Base-by-base conservation (phyloP, 2,113 vertebrate species). In the Excalfactoria chinensis region DNA sequence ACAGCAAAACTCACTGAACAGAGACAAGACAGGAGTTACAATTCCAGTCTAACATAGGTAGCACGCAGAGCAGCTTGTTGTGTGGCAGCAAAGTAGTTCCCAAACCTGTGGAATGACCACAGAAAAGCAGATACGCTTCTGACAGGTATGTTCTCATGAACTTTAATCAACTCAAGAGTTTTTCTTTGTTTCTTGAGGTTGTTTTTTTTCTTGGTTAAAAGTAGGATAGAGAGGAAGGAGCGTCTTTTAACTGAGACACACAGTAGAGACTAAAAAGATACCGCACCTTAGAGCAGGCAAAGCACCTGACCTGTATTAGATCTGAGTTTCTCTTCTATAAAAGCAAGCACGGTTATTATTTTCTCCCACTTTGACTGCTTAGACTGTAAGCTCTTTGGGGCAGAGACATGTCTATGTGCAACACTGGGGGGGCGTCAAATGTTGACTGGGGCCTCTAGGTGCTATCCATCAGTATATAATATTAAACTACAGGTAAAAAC, bases 351-450 rank as follows among this genome's bases (percentile, higher is more conserved):
- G 11, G 53, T 89, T 46, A 4, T 77, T 67, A 32, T 79, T 87
- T 73, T 87, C 25, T 88, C 62, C 56, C 88, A 34, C 72, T 93
- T 73, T 49, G 68, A 88, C 79, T 88, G 68, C 93, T 96, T 96
- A 96, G 93, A 95, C 89, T 95, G 95, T 96, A 96, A 93, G 94
- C 94, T 95, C 94, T 84, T 93, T 96, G 94, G 94, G 91, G 94
- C 94, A 96, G 95, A 94, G 71, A 91, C 58, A 53, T 28, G 8
- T 64, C 35, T 63, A 62, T 15, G 21, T 77, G 35, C 46, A 78
- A 64, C 26, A 84, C 51, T 85, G 85, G 92, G 56, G 56, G 89
- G 93, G 37, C 37, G 91, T 91, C 94, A 86, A 35, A 74, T 88
- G 93, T 83, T 93, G 94, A 69, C 10, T 69, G 91, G 25, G 93